Base-by-base conservation (phyloP, 1,140 invertebrate species). In the Tribolium castaneum region DNA sequence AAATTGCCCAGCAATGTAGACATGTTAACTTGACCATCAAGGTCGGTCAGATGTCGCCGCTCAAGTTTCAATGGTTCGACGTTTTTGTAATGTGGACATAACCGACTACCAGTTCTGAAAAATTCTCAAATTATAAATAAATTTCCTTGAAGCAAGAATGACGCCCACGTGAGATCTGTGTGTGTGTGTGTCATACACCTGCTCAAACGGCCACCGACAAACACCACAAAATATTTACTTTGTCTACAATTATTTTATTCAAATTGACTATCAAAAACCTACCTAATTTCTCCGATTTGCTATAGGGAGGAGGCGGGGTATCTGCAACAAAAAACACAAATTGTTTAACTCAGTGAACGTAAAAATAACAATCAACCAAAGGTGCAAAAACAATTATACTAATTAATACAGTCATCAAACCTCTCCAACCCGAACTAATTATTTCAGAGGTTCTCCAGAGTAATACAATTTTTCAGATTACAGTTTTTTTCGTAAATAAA, bases 261-360 rank as follows among this genome's bases (percentile, higher is more conserved):
- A 49, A n/a, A 16, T 13, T 13, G 51, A 54, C 34, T 19, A 19
- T 1, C 16, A 19, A 83, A 75, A 75, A 86, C 89, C 89, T 85
- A 93, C 92, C 92, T 91, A 92, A 86, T 85, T 90, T 89, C 85
- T 92, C 90, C 88, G 90, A 90, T 81, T 19, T 19, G 16, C 90
- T 91, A 87, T 93, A 93, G 73, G 92, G 92, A 81, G 92, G 92
- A 83, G 92, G 92, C 83, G 92, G 92, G 82, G 90, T 90, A 86
- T 93, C 92, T 93, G 90, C 30, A 92, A 92, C 79, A 87, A 87
- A 84, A 79, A 52, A 70, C 6, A 73, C 10, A 77, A 19, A 2
- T 2, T 19, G 2, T 19, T 19, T 19, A 19, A 19, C 2, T 19
- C 16, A 19, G 16, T 19, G 16, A 19, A 19, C 16, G 2, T 19